Evolutionary conservation across 2,113 vertebrate genomes (phyloP).

Genomic region (Falco punctatus): DNA sequence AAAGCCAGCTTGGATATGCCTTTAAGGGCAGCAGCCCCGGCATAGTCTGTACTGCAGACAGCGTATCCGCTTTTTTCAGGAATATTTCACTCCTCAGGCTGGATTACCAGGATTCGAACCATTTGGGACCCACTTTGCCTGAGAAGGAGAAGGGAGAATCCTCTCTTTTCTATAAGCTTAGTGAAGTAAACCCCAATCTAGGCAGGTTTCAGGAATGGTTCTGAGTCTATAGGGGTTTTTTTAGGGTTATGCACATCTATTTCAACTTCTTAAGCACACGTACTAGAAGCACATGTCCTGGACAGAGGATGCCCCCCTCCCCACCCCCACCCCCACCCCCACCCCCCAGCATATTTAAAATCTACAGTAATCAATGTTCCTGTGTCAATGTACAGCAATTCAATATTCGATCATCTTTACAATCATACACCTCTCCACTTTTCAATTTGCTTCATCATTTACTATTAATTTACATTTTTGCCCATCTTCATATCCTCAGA

Average conservation of each 20-base stretch:
- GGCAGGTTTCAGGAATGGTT: neutral
- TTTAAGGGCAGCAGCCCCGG: neutral
- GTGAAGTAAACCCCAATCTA: neutral
- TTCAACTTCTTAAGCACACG: neutral
- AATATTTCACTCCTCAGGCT: neutral
- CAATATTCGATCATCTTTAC: neutral
- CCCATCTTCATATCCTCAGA: neutral
- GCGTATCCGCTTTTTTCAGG: neutral
- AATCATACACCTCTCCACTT: neutral
- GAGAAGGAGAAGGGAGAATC: neutral
- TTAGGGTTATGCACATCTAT: neutral
- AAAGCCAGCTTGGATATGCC: neutral
- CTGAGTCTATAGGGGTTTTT: neutral
- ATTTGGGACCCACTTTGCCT: neutral
- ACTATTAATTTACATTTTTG: neutral
- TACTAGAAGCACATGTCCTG: neutral
- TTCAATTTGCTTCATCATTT: neutral
- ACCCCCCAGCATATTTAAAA: neutral
- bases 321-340: rapidly evolving
- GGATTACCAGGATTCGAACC: neutral
- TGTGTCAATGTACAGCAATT: neutral
- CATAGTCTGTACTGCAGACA: neutral
- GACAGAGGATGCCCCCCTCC: neutral
- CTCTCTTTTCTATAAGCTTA: neutral
- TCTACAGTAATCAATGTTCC: neutral